Evolutionary conservation across 2,888 invertebrate species (phyloP).

Genomic region (Spodoptera exigua): DNA sequence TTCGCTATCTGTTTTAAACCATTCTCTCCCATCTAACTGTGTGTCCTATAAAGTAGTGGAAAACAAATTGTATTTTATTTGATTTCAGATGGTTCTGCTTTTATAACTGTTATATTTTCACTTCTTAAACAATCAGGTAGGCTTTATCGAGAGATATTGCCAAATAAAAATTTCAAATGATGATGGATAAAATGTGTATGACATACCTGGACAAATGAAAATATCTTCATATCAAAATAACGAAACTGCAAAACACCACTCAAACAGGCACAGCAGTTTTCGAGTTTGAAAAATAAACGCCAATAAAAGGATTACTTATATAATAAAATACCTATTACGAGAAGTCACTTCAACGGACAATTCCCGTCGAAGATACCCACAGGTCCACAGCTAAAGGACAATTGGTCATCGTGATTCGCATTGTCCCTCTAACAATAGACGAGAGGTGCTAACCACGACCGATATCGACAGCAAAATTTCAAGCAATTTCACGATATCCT

Average conservation of each 20-base stretch:
- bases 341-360: not conserved
- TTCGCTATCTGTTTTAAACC: constrained; percentile 70
- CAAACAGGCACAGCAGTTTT: too few relatives aligned
- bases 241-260: too few relatives aligned
- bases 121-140: too few relatives aligned
- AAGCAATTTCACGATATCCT: constrained; percentile 8
- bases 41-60: constrained; percentile 28
- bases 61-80: constrained; percentile 2
- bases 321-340: too few relatives aligned
- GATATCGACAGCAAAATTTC: constrained; percentile 11
- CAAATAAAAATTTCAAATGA: too few relatives aligned
- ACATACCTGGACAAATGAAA: too few relatives aligned
- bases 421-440: constrained; percentile 43
- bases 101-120: too few relatives aligned
- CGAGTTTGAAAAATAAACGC: too few relatives aligned
- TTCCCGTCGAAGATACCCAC: constrained; percentile 5
- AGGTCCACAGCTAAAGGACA: constrained; percentile 14
- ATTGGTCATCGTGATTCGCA: constrained; percentile 16
- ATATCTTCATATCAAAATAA: too few relatives aligned
- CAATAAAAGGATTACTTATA: too few relatives aligned
- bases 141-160: too few relatives aligned
- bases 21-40: constrained; percentile 65
- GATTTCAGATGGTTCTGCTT: not conserved
- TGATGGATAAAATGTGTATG: too few relatives aligned
- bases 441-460: constrained; percentile 14